These are phyloP conservation scores for Rhabdomys dilectus DNA, from an alignment of 2,113 vertebrate genomes.

Conservation along the genomic window DNA sequence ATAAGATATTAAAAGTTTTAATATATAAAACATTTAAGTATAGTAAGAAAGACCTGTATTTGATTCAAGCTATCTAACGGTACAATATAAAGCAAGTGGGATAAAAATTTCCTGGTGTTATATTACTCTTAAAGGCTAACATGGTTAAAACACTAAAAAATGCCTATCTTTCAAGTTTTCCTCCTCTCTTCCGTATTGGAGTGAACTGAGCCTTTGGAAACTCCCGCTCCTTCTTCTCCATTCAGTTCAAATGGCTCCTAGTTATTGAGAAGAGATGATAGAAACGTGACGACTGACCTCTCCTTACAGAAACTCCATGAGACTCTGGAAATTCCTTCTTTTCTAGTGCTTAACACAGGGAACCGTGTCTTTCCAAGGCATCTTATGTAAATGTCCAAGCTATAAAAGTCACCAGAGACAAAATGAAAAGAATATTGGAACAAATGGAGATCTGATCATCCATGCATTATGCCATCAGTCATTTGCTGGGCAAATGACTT, in stretches of 20 bases:
- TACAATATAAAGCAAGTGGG: constrained; percentile 31
- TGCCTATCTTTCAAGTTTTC: not conserved
- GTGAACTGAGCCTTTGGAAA: not conserved
- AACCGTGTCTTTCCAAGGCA: constrained; percentile 35
- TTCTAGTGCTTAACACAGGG: not conserved
- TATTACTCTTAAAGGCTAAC: constrained; percentile 34
- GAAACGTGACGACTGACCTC: constrained; percentile 6
- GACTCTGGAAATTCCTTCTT: not conserved
- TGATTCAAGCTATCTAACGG: constrained; percentile 23
- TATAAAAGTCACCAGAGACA: constrained; percentile 20
- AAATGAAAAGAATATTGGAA: not conserved
- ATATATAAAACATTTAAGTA: no score
- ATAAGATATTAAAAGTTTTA: not conserved
- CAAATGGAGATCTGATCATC: not conserved
- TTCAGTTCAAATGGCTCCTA: not conserved
- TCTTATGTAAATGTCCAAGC: not conserved
- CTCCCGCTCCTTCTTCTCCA: not conserved
- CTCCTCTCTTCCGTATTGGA: not conserved
- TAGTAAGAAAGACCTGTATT: not conserved
- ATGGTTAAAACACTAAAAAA: constrained; percentile 19
- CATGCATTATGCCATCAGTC: not conserved
- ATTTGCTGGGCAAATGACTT: not conserved
- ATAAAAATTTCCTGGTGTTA: not conserved
- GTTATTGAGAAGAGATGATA: not conserved
- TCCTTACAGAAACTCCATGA: not conserved